phyloP scores from a whole-genome alignment of 2,113 vertebrate species.

The Sminthopsis crassicaudata region DNA sequence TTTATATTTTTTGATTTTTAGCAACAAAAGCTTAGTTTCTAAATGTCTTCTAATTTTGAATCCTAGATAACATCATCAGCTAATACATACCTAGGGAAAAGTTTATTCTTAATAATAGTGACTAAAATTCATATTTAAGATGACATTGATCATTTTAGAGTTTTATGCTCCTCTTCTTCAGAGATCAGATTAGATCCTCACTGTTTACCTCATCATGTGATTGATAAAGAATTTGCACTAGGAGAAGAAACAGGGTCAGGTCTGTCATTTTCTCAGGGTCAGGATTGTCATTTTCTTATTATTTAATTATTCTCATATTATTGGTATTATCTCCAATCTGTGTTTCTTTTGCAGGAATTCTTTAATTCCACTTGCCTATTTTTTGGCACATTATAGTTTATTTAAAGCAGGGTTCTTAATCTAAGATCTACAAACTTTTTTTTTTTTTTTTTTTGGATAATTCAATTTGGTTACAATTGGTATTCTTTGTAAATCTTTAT shows the following conservation, averaged over 20 bases:
- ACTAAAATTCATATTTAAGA: background rate
- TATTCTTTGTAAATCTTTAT: background rate
- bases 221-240: background rate
- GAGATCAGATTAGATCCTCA: background rate
- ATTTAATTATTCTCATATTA: background rate
- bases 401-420: background rate
- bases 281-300: background rate
- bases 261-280: background rate
- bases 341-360: background rate
- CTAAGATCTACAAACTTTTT: background rate
- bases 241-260: background rate
- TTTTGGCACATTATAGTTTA: background rate
- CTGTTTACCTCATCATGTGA: background rate
- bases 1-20: background rate
- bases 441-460: background rate
- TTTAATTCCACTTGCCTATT: background rate
- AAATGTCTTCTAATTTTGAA: background rate
- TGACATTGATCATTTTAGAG: background rate
- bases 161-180: background rate
- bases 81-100: background rate
- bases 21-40: background rate
- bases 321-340: background rate
- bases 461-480: background rate
- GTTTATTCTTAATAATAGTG: background rate
- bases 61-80: background rate